Base-by-base conservation (phyloP, 2,113 vertebrate species). In the Thamnaconus septentrionalis region DNA sequence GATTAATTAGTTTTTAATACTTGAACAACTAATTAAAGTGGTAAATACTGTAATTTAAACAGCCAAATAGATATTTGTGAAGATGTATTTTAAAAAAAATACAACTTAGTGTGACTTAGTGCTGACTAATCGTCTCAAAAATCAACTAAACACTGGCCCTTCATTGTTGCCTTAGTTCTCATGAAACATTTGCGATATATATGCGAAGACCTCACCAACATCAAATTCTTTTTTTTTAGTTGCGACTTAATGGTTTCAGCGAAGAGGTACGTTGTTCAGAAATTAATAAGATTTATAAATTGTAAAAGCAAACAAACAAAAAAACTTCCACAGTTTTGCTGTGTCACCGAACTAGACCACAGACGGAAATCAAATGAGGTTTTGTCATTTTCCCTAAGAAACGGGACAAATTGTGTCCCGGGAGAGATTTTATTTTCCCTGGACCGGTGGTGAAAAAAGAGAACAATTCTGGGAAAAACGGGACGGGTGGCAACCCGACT, bases 1-100 rank as follows among this genome's bases (percentile, higher is more conserved):
- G 82, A 48, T 67, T 63, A 63, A 78, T 75, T 64, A 64, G 44
- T 66, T 75, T 75, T 46, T 50, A 60, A 40, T 70, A 43, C 54
- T 43, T 56, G 46, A 57, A 61, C 62, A 53, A 65, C n/a, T 51
- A 12, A 64, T 69, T 39, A 39, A 55, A 55, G 51, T 43, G 60
- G 61, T 41, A 44, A 61, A 69, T 53, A 45, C 1, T 57, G n/a
- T 44, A n/a, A 74, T 78, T 74, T 56, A 58, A 71, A 54, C 8
- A 47, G 18, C 55, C 12, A 56, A 55, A n/a, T n/a, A 40, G 62
- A 46, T 50, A 73, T 71, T 64, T 69, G 6, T 59, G 53, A 76
- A 44, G 43, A 31, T 4, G 8, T 4, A 7, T 60, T 61, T 44
- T 61, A 56, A 59, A 4, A 4, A 42, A 2, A 66, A 54, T 57